phyloP scores from a whole-genome alignment of 2,888 invertebrate genomes.

The Nomada fucata region DNA sequence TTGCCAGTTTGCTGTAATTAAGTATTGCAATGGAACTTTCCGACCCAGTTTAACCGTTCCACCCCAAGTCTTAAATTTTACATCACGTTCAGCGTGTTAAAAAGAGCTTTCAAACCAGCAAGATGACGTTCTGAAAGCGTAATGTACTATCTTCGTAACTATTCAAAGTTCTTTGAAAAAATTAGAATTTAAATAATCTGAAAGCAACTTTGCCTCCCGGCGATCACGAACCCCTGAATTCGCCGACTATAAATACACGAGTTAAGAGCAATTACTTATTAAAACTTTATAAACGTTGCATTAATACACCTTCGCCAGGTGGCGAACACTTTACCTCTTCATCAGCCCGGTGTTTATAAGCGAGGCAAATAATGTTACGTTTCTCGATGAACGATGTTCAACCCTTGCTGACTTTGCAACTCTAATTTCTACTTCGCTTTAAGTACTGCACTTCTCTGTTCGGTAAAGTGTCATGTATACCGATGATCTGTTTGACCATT shows the following conservation, averaged over 20 bases:
- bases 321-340: background rate
- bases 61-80: constrained; percentile 19
- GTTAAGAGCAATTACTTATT: background rate
- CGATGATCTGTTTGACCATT: too few species aligned
- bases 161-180: background rate
- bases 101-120: background rate
- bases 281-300: constrained; percentile 6
- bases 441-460: too few species aligned
- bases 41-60: constrained; percentile 7
- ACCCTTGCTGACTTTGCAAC: too few species aligned
- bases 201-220: background rate
- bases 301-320: background rate
- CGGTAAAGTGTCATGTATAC: too few species aligned
- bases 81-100: background rate
- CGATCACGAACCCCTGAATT: background rate
- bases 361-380: background rate
- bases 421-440: too few species aligned
- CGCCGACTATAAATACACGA: background rate
- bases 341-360: too few species aligned
- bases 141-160: too few species aligned
- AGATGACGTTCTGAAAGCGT: background rate
- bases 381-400: background rate
- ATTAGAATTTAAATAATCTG: constrained; percentile 7
- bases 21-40: constrained; percentile 12
- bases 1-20: constrained; percentile 9